phyloP scores from a whole-genome alignment of 64 coral and sea anemone genomes.

The Platygyra sinensis region DNA sequence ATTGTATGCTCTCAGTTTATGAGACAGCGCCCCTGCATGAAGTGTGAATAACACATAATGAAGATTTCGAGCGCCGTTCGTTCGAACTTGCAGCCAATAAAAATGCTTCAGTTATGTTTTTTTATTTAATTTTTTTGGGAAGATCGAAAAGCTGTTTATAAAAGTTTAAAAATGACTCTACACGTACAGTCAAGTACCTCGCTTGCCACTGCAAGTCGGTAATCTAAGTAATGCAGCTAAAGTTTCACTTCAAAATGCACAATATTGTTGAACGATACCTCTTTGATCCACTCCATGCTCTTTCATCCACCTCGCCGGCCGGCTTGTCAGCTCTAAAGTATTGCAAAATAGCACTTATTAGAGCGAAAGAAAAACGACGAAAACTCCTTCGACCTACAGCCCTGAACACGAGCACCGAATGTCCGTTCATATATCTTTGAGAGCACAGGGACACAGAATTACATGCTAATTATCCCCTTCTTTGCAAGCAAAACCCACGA shows the following conservation, averaged over 20 bases:
- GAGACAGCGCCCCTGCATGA: conserved; percentile 22
- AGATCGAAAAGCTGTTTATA: background rate
- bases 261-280: conserved; percentile 52
- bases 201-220: background rate
- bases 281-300: conserved; percentile 79
- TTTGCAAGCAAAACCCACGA: background rate
- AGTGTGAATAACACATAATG: background rate
- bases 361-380: background rate
- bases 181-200: background rate
- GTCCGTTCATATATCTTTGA: no score
- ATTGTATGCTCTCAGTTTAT: conserved; percentile 4
- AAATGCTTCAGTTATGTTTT: background rate
- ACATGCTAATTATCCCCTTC: background rate
- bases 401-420: no score
- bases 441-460: background rate
- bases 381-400: background rate
- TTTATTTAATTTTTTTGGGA: background rate
- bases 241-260: conserved; percentile 10
- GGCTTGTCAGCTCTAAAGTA: conserved; percentile 79
- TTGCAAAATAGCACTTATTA: background rate
- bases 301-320: conserved; percentile 90
- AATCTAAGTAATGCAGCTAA: background rate
- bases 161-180: background rate
- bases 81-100: background rate
- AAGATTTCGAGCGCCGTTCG: background rate